phyloP scores from a whole-genome alignment of 35 echinoderm and acorn worm genomes.

The Stichopus chloronotus region DNA sequence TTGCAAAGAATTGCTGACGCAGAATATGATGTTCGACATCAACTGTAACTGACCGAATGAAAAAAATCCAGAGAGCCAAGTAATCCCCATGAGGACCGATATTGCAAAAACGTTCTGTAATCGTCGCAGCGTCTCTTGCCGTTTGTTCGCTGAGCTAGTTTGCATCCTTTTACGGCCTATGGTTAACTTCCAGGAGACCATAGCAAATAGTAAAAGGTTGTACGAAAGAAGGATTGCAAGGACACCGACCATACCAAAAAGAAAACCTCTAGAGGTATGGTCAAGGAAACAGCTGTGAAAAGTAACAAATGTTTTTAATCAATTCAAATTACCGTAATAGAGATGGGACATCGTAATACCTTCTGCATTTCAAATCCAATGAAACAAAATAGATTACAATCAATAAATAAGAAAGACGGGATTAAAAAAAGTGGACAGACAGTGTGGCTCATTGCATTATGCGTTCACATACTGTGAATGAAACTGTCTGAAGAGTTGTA shows the following conservation, averaged over 20 bases:
- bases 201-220: background rate
- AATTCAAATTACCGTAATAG: no score
- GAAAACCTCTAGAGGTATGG: background rate
- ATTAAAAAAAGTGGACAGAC: no score
- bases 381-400: no score
- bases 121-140: background rate
- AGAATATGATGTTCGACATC: no score
- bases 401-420: no score
- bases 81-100: background rate
- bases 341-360: no score
- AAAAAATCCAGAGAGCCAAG: background rate
- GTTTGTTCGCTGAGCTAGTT: background rate
- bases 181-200: background rate
- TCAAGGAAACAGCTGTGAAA: slow-evolving; percentile 19
- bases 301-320: no score
- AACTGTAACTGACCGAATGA: background rate
- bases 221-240: background rate
- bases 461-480: no score
- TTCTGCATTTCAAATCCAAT: no score
- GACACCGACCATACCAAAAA: background rate
- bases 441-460: no score
- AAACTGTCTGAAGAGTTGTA: no score
- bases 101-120: slow-evolving; percentile 17
- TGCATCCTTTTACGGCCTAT: background rate
- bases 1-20: no score